phyloP scores from a whole-genome alignment of 1,140 invertebrate species.

The Neuroterus valhalla region DNA sequence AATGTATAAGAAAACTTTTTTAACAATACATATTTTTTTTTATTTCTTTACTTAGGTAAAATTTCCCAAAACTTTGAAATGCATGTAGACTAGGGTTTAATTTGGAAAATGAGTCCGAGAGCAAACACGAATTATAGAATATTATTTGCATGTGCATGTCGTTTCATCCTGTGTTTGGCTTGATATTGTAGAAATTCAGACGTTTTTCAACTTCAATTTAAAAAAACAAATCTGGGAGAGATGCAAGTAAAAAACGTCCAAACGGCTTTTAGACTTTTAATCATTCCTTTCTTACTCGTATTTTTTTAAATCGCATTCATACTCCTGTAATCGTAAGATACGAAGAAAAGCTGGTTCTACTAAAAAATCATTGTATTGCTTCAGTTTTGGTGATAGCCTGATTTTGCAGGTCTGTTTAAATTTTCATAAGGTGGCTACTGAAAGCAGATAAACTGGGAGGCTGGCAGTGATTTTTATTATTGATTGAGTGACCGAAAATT shows the following conservation, averaged over 20 bases:
- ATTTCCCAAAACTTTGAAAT: too few relatives aligned
- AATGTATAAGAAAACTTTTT: too few relatives aligned
- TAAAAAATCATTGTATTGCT: constrained; percentile 2
- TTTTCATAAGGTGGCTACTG: too few relatives aligned
- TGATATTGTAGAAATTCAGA: constrained; percentile 2
- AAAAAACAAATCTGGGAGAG: too few relatives aligned
- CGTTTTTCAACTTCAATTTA: background rate
- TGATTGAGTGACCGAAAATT: too few relatives aligned
- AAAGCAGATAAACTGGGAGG: too few relatives aligned
- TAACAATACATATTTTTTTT: too few relatives aligned
- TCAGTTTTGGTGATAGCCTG: background rate
- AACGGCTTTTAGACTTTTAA: background rate
- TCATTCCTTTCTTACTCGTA: background rate
- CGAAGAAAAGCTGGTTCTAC: constrained; percentile 1
- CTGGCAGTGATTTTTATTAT: too few relatives aligned
- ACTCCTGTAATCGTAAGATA: background rate
- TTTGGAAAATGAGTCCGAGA: background rate
- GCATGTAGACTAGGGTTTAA: background rate
- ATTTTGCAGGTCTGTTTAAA: too few relatives aligned
- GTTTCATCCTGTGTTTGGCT: constrained; percentile 16
- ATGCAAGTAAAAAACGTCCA: background rate
- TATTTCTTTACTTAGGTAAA: too few relatives aligned
- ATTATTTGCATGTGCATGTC: constrained; percentile 21
- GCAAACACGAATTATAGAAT: background rate
- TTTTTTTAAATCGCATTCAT: background rate